Percentiles rank a stretch among this genome's conserved stretches.
Conservation (phyloP, 2,113 vertebrate species). For the Diadophis punctatus region DNA sequence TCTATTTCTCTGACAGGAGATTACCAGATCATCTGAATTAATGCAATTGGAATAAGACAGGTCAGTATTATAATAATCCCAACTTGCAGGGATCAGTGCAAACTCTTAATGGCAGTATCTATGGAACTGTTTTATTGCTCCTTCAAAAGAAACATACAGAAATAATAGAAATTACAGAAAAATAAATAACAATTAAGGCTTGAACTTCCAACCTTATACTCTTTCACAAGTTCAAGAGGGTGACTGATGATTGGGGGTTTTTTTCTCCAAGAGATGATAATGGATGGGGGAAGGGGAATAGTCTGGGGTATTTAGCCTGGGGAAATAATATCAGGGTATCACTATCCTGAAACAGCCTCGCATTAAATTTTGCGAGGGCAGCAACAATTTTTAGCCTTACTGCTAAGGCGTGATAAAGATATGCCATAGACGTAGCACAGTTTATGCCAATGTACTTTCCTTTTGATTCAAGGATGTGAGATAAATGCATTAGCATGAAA, state of each 20-base stretch:
- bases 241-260: not conserved
- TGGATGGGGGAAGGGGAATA: not conserved
- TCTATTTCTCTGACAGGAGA: not conserved
- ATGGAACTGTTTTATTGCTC: not conserved
- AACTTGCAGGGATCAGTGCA: not conserved
- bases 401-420: not conserved
- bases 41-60: not conserved
- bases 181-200: not conserved
- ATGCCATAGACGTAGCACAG: not conserved
- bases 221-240: not conserved
- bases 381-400: not conserved
- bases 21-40: not conserved
- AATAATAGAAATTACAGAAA: not conserved
- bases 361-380: not conserved
- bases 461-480: not conserved
- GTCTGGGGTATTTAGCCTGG: not conserved
- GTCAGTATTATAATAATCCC: not conserved
- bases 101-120: not conserved
- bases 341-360: not conserved
- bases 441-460: not conserved
- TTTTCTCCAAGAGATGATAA: not conserved
- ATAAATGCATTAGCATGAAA: not conserved
- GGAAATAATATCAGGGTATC: not conserved
- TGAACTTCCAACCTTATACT: not conserved
- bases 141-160: not conserved